Evolutionary conservation across 2,888 invertebrate genomes (phyloP).

Genomic region (Chrysolina oricalcia): DNA sequence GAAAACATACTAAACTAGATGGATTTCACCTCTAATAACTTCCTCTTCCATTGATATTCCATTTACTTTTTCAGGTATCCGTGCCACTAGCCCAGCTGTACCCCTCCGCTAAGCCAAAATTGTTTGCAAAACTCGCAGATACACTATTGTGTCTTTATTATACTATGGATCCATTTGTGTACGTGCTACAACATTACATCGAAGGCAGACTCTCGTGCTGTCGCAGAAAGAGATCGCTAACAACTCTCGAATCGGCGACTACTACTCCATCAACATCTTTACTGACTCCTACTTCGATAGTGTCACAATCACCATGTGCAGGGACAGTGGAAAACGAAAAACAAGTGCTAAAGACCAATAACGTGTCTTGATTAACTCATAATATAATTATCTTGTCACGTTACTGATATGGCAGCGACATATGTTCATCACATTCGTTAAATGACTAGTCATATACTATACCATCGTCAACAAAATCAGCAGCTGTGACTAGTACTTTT

Average conservation of each 20-base stretch:
- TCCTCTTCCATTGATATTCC: too few species aligned
- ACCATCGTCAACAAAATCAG: too few species aligned
- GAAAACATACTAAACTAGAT: too few species aligned
- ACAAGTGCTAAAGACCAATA: not conserved
- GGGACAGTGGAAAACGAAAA: not conserved
- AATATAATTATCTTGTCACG: not conserved
- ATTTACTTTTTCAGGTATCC: conserved; percentile 74
- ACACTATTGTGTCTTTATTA: conserved; percentile 86
- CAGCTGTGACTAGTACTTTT: too few species aligned
- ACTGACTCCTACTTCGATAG: not conserved
- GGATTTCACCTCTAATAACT: too few species aligned
- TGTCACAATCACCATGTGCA: not conserved
- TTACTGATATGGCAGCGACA: too few species aligned
- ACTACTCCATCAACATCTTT: conserved; percentile 4
- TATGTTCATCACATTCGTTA: not conserved
- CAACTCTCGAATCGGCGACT: not conserved
- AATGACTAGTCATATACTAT: not conserved
- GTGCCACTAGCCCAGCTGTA: conserved; percentile 77
- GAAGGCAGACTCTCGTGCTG: conserved; percentile 62
- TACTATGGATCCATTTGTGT: conserved; percentile 87
- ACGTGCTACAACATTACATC: conserved; percentile 81
- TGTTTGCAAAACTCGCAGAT: conserved; percentile 79
- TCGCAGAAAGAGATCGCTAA: conserved; percentile 42
- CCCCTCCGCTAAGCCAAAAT: conserved; percentile 63
- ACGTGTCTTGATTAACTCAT: not conserved